Evolutionary conservation across 2,113 vertebrate species (phyloP).

Genomic region (Hyperopisus bebe): DNA sequence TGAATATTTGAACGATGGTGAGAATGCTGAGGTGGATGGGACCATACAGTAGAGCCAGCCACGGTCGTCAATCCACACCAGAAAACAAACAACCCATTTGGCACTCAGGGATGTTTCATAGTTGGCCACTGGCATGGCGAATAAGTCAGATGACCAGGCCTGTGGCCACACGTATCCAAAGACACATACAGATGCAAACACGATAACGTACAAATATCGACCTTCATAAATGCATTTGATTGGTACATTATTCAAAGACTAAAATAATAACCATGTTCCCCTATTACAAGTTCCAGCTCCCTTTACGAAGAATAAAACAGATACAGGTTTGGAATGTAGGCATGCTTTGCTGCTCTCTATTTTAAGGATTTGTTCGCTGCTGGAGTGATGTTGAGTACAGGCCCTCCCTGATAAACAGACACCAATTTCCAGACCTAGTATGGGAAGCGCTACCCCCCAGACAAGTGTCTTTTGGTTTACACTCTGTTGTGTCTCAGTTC

Average conservation of each 20-base stretch:
- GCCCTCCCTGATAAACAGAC: slow-evolving; percentile 50
- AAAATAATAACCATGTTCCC: neutral
- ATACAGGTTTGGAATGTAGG: slow-evolving; percentile 23
- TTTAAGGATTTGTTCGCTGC: slow-evolving; percentile 39
- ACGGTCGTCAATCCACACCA: neutral
- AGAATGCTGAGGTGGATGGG: neutral
- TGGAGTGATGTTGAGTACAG: slow-evolving; percentile 29
- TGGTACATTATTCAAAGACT: neutral
- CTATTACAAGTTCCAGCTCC: neutral
- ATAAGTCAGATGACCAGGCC: neutral
- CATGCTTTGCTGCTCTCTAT: slow-evolving; percentile 36
- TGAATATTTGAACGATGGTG: neutral
- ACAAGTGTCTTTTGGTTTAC: slow-evolving; percentile 5
- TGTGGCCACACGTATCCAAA: neutral
- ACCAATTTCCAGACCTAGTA: slow-evolving; percentile 60
- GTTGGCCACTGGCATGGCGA: neutral
- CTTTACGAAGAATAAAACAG: slow-evolving; percentile 35
- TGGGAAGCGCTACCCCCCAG: slow-evolving; percentile 46
- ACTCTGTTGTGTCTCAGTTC: neutral
- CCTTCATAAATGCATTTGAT: neutral
- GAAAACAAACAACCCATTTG: neutral
- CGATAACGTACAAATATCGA: neutral
- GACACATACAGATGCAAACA: neutral
- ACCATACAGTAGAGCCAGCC: neutral
- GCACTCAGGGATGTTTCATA: neutral